Base-by-base conservation (phyloP, 2,888 invertebrate genomes). In the Aelia acuminata region DNA sequence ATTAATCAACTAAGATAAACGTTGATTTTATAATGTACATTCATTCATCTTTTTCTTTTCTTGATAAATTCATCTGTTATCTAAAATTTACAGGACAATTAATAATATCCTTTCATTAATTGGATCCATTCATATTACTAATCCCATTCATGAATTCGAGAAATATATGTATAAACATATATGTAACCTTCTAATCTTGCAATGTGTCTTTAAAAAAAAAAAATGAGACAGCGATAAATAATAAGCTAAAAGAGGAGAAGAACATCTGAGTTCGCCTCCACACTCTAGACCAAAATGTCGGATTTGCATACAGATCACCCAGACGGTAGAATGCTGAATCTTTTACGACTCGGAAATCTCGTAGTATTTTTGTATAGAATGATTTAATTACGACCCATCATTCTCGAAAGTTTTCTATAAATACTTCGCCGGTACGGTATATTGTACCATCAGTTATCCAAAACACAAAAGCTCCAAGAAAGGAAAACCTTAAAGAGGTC, bases 371-470 rank as follows among this genome's bases (percentile, higher is more conserved):
- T 43, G 43, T 70, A 70, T n/a, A n/a, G 39, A 22, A 80, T 80
- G 39, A 80, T 80, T 80, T 80, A 80, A 80, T 80, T 47, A 80
- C 22, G 80, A 47, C 35, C 80, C 43, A 47, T 47, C 43, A 80
- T 80, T 80, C 80, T 43, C 3, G 7, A 35, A 35, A 70, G 63
- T 35, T 70, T 70, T 35, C 15, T 35, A 35, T 35, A 70, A 70
- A 70, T 20, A 7, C 18, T 3, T 15, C 2, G 63, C 18, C 3
- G 18, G 63, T 18, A 31, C 35, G 63, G 7, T 31, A 11, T 35
- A 2, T 31, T 5, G 31, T 70, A 70, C 63, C 63, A 70, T 70
- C 35, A 70, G 18, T 70, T 31, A 70, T 35, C 35, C 35, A 7
- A 0, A 20, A 70, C 35, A 70, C 63, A 70, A 70, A 70, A 70